Conservation (phyloP, 2,797 vertebrate genomes). For the Pseudotriccus pelzelni region DNA sequence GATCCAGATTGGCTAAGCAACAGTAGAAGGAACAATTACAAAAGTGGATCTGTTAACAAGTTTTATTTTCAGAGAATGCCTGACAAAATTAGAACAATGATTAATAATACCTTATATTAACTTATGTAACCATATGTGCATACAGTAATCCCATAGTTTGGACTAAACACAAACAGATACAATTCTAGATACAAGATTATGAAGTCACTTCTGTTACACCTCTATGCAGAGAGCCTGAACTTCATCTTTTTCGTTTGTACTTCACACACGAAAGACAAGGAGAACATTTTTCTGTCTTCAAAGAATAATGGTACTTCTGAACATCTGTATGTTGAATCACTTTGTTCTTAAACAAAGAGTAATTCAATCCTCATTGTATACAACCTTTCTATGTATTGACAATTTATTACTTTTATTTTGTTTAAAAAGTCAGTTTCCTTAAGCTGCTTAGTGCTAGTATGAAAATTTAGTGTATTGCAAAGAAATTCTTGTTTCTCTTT, state of each 20-base stretch:
- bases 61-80: neutral
- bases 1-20: neutral
- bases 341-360: neutral
- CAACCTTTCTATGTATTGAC: neutral
- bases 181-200: neutral
- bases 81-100: neutral
- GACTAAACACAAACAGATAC: neutral
- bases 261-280: neutral
- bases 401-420: neutral
- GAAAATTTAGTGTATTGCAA: neutral
- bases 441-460: neutral
- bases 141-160: neutral
- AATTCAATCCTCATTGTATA: neutral
- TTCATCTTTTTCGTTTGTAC: neutral
- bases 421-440: neutral
- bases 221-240: neutral
- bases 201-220: neutral
- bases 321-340: neutral
- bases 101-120: neutral
- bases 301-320: neutral
- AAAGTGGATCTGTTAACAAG: neutral
- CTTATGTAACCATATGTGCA: neutral
- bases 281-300: neutral
- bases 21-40: neutral
- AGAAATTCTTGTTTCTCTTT: neutral